Evolutionary conservation across 2,113 vertebrate genomes (phyloP).

Genomic region (Corydoras sp.): DNA sequence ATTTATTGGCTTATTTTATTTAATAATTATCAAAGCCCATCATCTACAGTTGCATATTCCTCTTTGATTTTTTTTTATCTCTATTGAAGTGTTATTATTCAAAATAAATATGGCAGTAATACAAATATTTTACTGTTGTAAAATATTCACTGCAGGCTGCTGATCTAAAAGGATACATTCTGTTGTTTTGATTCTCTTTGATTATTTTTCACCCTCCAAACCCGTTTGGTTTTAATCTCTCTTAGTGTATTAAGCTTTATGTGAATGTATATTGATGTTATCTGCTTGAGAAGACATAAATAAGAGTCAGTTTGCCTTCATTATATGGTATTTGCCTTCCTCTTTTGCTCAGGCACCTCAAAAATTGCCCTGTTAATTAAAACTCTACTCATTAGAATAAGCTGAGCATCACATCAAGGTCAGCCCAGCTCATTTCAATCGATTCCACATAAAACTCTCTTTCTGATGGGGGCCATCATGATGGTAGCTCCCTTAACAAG

Average conservation of each 20-base stretch:
- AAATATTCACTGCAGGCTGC: constrained; percentile 4
- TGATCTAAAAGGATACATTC: constrained; percentile 18
- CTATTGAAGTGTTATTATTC: too few species aligned
- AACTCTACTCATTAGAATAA: not conserved
- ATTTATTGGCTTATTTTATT: constrained; percentile 14
- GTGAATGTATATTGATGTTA: not conserved
- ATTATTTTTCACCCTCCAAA: constrained; percentile 22
- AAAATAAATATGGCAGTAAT: not conserved
- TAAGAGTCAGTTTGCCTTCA: not conserved
- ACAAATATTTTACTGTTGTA: constrained; percentile 32
- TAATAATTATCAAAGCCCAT: constrained; percentile 39
- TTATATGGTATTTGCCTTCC: not conserved
- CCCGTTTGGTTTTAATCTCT: not conserved
- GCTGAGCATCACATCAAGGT: not conserved
- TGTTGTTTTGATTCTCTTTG: constrained; percentile 1
- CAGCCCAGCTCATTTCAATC: not conserved
- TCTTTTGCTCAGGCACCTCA: not conserved
- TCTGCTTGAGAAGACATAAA: not conserved
- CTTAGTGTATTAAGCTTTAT: not conserved
- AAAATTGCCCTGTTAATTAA: not conserved
- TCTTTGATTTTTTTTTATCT: not conserved
- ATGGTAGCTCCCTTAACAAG: constrained; percentile 7
- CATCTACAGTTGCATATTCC: too few species aligned
- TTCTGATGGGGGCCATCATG: constrained; percentile 1
- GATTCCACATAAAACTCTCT: constrained; percentile 20